phyloP scores from a whole-genome alignment of 2,113 vertebrate genomes.

The Archocentrus centrarchus region DNA sequence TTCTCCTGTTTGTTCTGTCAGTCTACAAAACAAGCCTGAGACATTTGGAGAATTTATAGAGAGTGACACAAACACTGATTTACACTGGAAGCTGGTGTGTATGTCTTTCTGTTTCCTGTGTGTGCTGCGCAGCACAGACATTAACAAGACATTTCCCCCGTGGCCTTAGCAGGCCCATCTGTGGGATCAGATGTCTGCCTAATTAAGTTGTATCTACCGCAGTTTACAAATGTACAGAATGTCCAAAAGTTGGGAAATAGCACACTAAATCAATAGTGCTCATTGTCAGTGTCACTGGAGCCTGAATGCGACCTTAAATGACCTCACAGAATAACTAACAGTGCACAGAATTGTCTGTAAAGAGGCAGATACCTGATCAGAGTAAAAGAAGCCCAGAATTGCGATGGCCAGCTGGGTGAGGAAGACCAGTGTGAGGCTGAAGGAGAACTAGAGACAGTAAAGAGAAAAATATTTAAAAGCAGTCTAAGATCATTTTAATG shows the following conservation, averaged over 20 bases:
- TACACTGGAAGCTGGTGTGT: background rate
- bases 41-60: background rate
- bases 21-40: background rate
- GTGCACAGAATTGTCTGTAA: background rate
- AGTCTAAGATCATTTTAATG: background rate
- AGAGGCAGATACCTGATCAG: slow-evolving; percentile 76
- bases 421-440: slow-evolving; percentile 82
- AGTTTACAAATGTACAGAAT: slow-evolving; percentile 28
- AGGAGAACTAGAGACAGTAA: slow-evolving; percentile 75
- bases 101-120: background rate
- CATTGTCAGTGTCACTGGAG: background rate
- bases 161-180: slow-evolving; percentile 5
- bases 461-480: background rate
- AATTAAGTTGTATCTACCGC: slow-evolving; percentile 26
- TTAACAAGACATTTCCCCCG: slow-evolving; percentile 20
- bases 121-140: background rate
- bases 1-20: background rate
- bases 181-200: slow-evolving; percentile 19
- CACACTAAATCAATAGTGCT: slow-evolving; percentile 18
- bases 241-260: slow-evolving; percentile 16
- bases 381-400: slow-evolving; percentile 82
- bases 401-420: slow-evolving; percentile 80
- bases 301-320: slow-evolving; percentile 13
- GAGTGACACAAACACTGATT: background rate
- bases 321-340: background rate